Conservation (phyloP, 2,113 vertebrate species). For the Hassar affinis region DNA sequence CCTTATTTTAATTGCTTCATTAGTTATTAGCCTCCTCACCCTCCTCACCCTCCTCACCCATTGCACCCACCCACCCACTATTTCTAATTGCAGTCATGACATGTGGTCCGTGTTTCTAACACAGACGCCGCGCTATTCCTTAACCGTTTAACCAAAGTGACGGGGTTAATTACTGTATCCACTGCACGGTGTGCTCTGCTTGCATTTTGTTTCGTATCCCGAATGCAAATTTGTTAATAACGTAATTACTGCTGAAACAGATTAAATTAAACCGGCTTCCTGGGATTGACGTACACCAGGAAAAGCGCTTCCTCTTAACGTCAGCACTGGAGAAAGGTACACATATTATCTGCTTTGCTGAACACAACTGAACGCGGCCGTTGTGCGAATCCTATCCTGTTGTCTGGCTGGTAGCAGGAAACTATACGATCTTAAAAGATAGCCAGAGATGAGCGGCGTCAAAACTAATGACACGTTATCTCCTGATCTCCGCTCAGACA, state of each 20-base stretch:
- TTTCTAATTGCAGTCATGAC: constrained; percentile 12
- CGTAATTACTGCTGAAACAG: constrained; percentile 42
- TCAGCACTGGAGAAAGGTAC: not conserved
- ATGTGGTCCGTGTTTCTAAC: constrained; percentile 9
- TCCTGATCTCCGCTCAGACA: not conserved
- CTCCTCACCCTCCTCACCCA: not conserved
- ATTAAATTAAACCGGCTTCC: constrained; percentile 37
- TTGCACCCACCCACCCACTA: not conserved
- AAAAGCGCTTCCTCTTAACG: not conserved
- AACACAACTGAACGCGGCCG: not conserved
- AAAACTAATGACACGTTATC: not conserved
- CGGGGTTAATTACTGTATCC: constrained; percentile 45
- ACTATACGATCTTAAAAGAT: not conserved
- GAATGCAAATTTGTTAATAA: constrained; percentile 38
- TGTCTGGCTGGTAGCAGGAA: constrained; percentile 1
- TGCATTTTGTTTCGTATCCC: constrained; percentile 41
- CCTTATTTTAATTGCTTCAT: constrained; percentile 16
- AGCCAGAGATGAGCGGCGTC: not conserved
- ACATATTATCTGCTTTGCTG: not conserved
- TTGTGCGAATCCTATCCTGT: too few relatives aligned
- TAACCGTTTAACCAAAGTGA: constrained; percentile 41
- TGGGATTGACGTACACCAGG: not conserved
- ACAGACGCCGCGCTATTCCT: constrained; percentile 22
- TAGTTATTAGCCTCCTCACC: constrained; percentile 10
- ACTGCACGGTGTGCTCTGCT: constrained; percentile 20